Evolutionary conservation across 2,888 invertebrate genomes (phyloP), one percentile per base, ranked within the genome.

Genomic region (Anthophora plumipes): DNA sequence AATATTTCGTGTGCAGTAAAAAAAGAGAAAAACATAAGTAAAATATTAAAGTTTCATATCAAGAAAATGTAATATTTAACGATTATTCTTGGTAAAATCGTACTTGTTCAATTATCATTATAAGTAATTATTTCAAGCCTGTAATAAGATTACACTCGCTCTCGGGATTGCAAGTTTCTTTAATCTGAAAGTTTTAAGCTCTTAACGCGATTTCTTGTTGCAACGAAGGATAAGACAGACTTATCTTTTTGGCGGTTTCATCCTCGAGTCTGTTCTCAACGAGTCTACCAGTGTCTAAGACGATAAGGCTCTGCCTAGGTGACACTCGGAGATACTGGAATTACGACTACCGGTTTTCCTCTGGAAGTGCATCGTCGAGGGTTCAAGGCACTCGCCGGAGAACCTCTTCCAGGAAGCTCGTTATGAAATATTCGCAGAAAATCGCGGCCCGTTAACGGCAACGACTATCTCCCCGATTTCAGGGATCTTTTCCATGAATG

Each of bases 301-400:
- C 75, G 83, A 85, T 80, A 83, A 78, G 12, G 54, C 73, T 52
- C 31, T 31, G 75, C 54, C 64, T 59, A 79, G 67, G 74, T 67
- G 85, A 85, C 85, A 83, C 85, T 68, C 25, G 71, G 72, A 73
- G 78, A 81, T 77, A 77, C 83, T 77, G 76, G 78, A 84, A 72
- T 86, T 74, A 84, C 86, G 50, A 80, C 86, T 86, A 86, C 86
- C 86, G 86, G 86, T 86, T 86, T 82, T 78, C 86, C 80, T 74
- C 77, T 77, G 85, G 75, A 75, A 77, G 84, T 52, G 66, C 67
- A 43, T 8, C 48, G 20, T 9, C 17, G 14, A 54, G 66, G 50
- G 73, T 85, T 84, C 84, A 59, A 63, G 78, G 72, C 64, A 75
- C 77, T 75, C 64, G 59, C 37, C 50, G 52, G 48, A 69, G 64